These are phyloP conservation scores for Magallana ariakensis DNA, from an alignment of 1,140 invertebrate genomes.

Conservation along the genomic window DNA sequence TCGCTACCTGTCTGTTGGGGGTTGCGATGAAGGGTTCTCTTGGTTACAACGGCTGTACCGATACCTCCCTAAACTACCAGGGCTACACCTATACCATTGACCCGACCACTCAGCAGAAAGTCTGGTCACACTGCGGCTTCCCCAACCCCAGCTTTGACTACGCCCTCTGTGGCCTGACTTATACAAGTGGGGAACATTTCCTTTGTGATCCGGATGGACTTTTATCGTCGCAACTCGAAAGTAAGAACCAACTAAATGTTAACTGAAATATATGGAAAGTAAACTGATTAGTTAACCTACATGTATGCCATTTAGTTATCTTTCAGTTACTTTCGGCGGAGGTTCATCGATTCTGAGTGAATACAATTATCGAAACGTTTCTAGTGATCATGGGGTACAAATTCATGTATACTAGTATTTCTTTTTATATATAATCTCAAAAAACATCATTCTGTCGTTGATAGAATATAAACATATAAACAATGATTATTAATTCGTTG, in stretches of 20 bases:
- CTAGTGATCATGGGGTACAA: too few species aligned
- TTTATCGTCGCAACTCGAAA: constrained; percentile 40
- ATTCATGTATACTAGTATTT: too few species aligned
- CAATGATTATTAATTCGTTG: neutral
- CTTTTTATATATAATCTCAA: too few species aligned
- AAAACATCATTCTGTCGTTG: too few species aligned
- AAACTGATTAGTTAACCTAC: too few species aligned
- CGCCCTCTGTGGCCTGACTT: constrained; percentile 48
- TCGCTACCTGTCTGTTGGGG: neutral
- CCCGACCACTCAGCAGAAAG: constrained; percentile 35
- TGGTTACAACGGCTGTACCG: constrained; percentile 44
- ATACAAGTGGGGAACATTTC: constrained; percentile 48
- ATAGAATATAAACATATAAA: too few species aligned
- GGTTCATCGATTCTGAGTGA: neutral
- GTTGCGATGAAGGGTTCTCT: neutral
- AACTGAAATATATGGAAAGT: neutral
- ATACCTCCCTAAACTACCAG: constrained; percentile 41
- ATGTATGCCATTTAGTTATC: too few species aligned
- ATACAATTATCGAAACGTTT: neutral
- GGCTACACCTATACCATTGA: constrained; percentile 56
- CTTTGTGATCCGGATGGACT: constrained; percentile 58
- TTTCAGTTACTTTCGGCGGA: too few species aligned
- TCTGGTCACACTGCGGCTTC: constrained; percentile 58
- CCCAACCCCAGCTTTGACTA: constrained; percentile 57
- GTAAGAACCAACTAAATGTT: neutral